These are phyloP conservation scores for Drosophila arizonae DNA, from an alignment of 1,140 invertebrate genomes.

Conservation along the genomic window DNA sequence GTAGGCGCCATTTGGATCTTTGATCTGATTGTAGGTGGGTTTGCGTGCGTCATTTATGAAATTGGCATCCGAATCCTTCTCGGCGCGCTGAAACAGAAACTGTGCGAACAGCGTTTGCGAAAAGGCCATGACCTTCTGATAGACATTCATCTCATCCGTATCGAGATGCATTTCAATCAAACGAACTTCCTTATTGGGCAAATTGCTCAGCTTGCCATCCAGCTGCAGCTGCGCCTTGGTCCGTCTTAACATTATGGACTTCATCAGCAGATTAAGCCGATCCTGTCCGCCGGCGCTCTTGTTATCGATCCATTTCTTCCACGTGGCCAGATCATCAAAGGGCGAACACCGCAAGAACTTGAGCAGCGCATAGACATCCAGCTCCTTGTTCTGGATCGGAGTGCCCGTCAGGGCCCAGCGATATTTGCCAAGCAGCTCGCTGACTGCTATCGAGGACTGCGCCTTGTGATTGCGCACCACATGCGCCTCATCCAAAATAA, in stretches of 20 bases:
- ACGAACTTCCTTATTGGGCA: slow-evolving; percentile 87
- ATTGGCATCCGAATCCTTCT: slow-evolving; percentile 84
- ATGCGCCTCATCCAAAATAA: slow-evolving; percentile 97
- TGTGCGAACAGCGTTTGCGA: slow-evolving; percentile 89
- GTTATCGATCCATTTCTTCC: slow-evolving; percentile 87
- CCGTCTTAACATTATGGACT: slow-evolving; percentile 91
- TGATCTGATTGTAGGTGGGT: slow-evolving; percentile 69
- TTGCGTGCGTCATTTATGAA: slow-evolving; percentile 54
- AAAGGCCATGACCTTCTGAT: slow-evolving; percentile 89
- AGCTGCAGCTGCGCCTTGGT: slow-evolving; percentile 91
- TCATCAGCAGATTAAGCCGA: slow-evolving; percentile 90
- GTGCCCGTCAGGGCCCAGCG: slow-evolving; percentile 97
- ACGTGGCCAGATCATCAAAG: slow-evolving; percentile 91
- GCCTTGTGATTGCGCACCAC: slow-evolving; percentile 94
- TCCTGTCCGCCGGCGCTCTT: slow-evolving; percentile 88
- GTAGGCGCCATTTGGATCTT: slow-evolving; percentile 83
- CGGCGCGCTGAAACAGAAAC: slow-evolving; percentile 89
- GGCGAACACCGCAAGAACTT: slow-evolving; percentile 93
- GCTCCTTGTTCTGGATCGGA: slow-evolving; percentile 96
- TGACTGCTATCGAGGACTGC: slow-evolving; percentile 88
- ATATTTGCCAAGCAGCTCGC: slow-evolving; percentile 85
- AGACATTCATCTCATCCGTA: slow-evolving; percentile 89
- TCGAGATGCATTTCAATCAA: slow-evolving; percentile 86
- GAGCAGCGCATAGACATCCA: slow-evolving; percentile 93
- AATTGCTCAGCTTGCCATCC: slow-evolving; percentile 84